Base-by-base conservation (phyloP, 2,113 vertebrate genomes). In the Meriones unguiculatus region DNA sequence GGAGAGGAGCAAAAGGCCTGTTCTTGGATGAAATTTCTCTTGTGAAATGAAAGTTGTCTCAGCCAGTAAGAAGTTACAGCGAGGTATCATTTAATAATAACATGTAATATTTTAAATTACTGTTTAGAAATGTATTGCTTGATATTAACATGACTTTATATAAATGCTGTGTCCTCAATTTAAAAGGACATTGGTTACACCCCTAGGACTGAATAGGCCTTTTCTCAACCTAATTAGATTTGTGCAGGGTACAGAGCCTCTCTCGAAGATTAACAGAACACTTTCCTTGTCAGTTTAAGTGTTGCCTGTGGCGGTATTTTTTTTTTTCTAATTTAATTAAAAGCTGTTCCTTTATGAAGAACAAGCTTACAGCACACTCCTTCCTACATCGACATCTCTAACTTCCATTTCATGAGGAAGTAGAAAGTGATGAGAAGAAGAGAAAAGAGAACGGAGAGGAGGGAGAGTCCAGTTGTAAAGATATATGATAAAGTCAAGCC, bases 211-310 rank as follows among this genome's bases (percentile, higher is more conserved):
- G 88, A 97, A 54, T 89, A 97, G 95, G 62, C 91, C 95, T 98
- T 76, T 97, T 94, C 95, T 97, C 80, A 89, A 87, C 96, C 91
- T 98, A 97, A 98, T 98, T 97, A 98, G 97, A 98, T 98, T 98
- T 98, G 9, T 95, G 82, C 93, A 96, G 94, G 95, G 84, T 96
- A 96, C 41, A 97, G 92, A 52, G 64, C 38, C 46, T 96, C 98
- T 98, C 96, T 98, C 87, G 94, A 98, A 98, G 97, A 93, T 96
- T 98, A 98, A 92, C 86, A 97, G 96, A 98, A 98, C 76, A 80
- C 88, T 93, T 93, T 97, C 85, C 95, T 92, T 92, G 97, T 98
- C 96, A 95, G 96, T 98, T 95, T 97, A 97, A 98, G 94, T 98
- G 97, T 95, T 97, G 97, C 98, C 97, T 62, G 46, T 97, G 97